Conservation (phyloP, 2,888 invertebrate species). For the Latrodectus elegans region DNA sequence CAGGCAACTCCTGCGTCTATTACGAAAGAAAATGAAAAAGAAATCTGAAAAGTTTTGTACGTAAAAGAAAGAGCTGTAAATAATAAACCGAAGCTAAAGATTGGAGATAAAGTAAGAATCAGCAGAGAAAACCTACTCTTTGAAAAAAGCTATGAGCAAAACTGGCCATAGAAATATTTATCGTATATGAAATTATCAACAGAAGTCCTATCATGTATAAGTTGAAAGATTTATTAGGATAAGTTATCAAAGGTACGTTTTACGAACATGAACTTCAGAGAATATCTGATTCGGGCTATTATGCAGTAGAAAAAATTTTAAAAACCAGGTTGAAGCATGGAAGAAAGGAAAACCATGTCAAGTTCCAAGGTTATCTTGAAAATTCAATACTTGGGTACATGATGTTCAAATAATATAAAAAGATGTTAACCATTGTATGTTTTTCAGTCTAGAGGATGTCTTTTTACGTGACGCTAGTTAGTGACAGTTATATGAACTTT, state of each 20-base stretch:
- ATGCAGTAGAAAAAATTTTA: slow-evolving; percentile 47
- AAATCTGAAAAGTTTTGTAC: slow-evolving; percentile 28
- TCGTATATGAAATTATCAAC: slow-evolving; percentile 13
- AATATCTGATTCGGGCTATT: slow-evolving; percentile 22
- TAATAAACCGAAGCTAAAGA: slow-evolving; percentile 4
- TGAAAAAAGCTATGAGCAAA: slow-evolving; percentile 63
- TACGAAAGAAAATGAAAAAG: slow-evolving; percentile 17
- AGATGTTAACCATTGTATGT: too few relatives aligned
- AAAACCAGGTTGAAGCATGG: slow-evolving; percentile 14
- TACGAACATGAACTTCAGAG: slow-evolving; percentile 49
- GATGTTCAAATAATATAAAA: slow-evolving; percentile 35
- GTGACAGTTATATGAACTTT: slow-evolving; percentile 71
- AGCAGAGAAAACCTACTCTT: slow-evolving; percentile 39
- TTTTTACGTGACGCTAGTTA: slow-evolving; percentile 70
- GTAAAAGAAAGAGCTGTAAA: background rate
- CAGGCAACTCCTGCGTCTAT: slow-evolving; percentile 21
- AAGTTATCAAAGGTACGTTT: slow-evolving; percentile 33
- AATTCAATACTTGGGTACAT: slow-evolving; percentile 38
- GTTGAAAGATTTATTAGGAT: slow-evolving; percentile 26
- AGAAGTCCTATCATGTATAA: slow-evolving; percentile 18
- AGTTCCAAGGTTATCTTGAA: slow-evolving; percentile 39
- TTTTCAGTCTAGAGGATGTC: slow-evolving; percentile 12
- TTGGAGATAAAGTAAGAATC: slow-evolving; percentile 59
- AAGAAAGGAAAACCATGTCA: slow-evolving; percentile 35
- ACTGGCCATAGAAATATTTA: slow-evolving; percentile 49